Evolutionary conservation across 2,797 vertebrate species (phyloP).

Genomic region (Alauda arvensis): DNA sequence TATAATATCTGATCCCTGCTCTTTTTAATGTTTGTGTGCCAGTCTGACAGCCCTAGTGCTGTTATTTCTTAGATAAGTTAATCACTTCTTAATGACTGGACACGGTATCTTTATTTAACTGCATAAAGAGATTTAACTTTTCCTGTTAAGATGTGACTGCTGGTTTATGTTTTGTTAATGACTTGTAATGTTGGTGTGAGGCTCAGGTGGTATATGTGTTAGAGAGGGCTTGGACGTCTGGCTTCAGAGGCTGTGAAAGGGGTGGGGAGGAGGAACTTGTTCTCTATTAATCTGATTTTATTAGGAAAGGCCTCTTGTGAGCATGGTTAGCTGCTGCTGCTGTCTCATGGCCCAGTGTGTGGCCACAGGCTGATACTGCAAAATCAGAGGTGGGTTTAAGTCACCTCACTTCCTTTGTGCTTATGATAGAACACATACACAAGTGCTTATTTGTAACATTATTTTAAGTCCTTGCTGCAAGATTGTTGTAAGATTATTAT

Average conservation of each 20-base stretch:
- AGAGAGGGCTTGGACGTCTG: neutral
- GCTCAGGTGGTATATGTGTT: neutral
- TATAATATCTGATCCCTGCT: conserved; percentile 44
- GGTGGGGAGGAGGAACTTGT: neutral
- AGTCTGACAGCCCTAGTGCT: conserved; percentile 27
- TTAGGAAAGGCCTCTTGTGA: neutral
- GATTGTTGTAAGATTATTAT: neutral
- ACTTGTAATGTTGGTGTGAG: neutral
- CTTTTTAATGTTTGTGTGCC: conserved; percentile 40
- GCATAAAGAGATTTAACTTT: conserved; percentile 53
- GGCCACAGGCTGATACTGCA: neutral
- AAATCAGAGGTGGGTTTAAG: neutral
- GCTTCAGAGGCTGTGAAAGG: neutral
- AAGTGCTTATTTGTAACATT: neutral
- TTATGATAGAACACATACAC: neutral
- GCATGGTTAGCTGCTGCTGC: neutral
- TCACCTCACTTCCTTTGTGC: neutral
- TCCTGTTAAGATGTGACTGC: neutral
- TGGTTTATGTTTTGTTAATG: conserved; percentile 42
- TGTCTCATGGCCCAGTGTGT: neutral
- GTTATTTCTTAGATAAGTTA: conserved; percentile 54
- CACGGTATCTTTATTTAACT: conserved; percentile 48
- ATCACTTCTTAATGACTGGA: conserved; percentile 57
- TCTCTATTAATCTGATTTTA: conserved; percentile 16
- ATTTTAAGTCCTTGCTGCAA: neutral